Evolutionary conservation across 2,888 invertebrate genomes (phyloP).

Genomic region (Tipula helvola): DNA sequence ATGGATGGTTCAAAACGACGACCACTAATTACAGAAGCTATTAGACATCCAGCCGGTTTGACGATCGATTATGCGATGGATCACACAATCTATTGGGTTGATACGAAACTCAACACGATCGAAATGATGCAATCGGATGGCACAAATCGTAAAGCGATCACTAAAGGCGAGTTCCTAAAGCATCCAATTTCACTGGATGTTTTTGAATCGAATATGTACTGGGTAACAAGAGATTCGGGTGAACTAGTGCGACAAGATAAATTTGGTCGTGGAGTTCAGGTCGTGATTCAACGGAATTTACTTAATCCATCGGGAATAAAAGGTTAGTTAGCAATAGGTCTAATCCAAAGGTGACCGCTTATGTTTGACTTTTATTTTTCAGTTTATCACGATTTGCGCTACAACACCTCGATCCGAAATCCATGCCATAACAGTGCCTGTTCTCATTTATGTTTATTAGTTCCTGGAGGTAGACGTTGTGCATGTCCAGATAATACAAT

Average conservation of each 20-base stretch:
- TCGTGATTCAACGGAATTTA: conserved; percentile 67
- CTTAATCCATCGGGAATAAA: conserved; percentile 78
- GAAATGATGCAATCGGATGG: conserved; percentile 80
- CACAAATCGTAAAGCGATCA: conserved; percentile 53
- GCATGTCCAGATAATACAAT: conserved; percentile 72
- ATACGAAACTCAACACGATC: conserved; percentile 81
- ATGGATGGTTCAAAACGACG: conserved; percentile 89
- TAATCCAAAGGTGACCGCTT: too few relatives aligned
- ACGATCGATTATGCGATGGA: conserved; percentile 84
- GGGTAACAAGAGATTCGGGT: conserved; percentile 83
- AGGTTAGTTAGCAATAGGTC: conserved; percentile 17
- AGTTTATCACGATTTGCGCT: conserved; percentile 70
- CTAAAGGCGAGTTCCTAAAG: conserved; percentile 58
- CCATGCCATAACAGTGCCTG: conserved; percentile 62
- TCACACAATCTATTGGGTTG: conserved; percentile 89
- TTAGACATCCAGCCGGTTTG: conserved; percentile 79
- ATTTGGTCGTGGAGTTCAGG: conserved; percentile 88
- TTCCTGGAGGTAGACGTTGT: conserved; percentile 80
- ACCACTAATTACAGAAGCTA: conserved; percentile 64
- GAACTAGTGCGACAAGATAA: conserved; percentile 86
- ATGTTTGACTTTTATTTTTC: not conserved
- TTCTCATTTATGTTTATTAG: conserved; percentile 84
- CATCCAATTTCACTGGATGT: conserved; percentile 84
- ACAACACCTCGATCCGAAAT: conserved; percentile 60
- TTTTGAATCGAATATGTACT: conserved; percentile 85